Conservation (phyloP, 2,888 invertebrate genomes). For the Pinctada fucata region DNA sequence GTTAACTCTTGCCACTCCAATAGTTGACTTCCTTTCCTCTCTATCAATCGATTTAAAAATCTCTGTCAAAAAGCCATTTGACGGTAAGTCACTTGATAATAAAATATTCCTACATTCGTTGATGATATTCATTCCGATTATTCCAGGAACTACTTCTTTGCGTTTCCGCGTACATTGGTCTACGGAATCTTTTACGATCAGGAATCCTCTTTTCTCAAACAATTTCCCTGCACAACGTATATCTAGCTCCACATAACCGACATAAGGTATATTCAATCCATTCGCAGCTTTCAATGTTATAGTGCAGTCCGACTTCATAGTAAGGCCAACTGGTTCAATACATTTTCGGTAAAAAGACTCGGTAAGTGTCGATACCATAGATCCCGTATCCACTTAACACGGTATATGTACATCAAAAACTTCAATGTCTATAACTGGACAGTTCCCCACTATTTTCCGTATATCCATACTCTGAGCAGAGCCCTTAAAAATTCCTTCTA, state of each 20-base stretch:
- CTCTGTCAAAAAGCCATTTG: background rate
- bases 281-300: background rate
- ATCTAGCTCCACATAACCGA: background rate
- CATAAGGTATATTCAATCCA: conserved; percentile 3
- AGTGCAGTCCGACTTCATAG: background rate
- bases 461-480: background rate
- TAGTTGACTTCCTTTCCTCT: background rate
- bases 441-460: background rate
- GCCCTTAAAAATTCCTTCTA: conserved; percentile 2
- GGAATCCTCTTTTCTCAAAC: background rate
- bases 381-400: conserved; percentile 16
- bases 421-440: background rate
- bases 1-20: conserved; percentile 9
- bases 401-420: conserved; percentile 4
- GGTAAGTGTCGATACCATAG: conserved; percentile 12
- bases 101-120: background rate
- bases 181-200: conserved; percentile 15
- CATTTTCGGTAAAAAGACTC: conserved; percentile 3
- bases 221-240: background rate
- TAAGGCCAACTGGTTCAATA: background rate
- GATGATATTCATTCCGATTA: conserved; percentile 20
- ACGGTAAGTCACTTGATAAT: background rate
- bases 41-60: background rate
- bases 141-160: background rate
- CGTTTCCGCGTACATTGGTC: background rate